phyloP scores from a whole-genome alignment of 2,113 vertebrate species.

The Rhodinocichla rosea region DNA sequence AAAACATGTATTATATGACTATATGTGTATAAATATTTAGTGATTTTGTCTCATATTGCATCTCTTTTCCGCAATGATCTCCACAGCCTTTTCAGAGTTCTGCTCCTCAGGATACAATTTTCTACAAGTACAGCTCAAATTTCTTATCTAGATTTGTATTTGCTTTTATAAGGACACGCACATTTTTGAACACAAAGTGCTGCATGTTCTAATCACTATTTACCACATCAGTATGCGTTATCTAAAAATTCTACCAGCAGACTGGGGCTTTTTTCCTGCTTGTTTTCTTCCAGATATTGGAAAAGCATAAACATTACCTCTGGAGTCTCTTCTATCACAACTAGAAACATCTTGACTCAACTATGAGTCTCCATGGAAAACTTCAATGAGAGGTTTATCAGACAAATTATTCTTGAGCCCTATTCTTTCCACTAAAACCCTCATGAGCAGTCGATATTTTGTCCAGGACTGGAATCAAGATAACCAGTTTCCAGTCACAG shows the following conservation, averaged over 20 bases:
- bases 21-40: neutral
- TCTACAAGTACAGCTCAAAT: neutral
- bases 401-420: neutral
- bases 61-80: neutral
- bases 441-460: neutral
- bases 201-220: neutral
- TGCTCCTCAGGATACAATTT: neutral
- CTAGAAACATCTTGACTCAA: neutral
- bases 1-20: neutral
- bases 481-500: neutral
- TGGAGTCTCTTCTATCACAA: neutral
- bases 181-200: neutral
- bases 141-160: neutral
- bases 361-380: neutral
- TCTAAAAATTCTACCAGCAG: neutral
- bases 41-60: neutral
- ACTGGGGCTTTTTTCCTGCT: neutral
- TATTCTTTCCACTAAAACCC: neutral
- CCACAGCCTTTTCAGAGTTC: neutral
- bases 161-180: neutral
- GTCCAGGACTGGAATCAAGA: neutral
- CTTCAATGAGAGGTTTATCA: neutral
- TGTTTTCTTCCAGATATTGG: neutral
- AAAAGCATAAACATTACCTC: neutral
- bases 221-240: neutral